Percentiles rank a stretch among this genome's conserved stretches.
These are phyloP conservation scores for Eupithecia subfuscata DNA, from an alignment of 2,888 invertebrate genomes.

Conservation along the genomic window DNA sequence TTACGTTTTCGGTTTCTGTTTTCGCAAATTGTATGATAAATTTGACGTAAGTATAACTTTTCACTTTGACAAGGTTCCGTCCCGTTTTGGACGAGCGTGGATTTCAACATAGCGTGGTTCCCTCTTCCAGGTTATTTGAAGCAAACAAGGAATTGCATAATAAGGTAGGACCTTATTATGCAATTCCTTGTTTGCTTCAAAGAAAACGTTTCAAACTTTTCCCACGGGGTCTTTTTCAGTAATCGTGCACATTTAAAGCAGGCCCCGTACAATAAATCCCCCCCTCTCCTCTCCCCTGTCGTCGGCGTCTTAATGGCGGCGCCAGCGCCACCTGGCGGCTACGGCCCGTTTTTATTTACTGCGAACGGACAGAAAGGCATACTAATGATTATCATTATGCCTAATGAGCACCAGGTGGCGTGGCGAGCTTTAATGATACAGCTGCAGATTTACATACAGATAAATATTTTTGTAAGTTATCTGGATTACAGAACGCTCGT, in stretches of 20 bases:
- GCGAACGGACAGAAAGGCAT: slow-evolving; percentile 50
- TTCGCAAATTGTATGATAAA: too few species aligned
- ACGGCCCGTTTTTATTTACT: slow-evolving; percentile 67
- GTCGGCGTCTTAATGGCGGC: slow-evolving; percentile 58
- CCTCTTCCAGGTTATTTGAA: too few species aligned
- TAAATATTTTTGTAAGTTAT: not conserved
- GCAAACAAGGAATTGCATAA: not conserved
- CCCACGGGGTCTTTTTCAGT: not conserved
- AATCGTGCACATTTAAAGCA: not conserved
- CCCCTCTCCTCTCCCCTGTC: slow-evolving; percentile 23
- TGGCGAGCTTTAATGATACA: not conserved
- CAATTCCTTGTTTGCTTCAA: too few species aligned
- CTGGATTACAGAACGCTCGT: not conserved
- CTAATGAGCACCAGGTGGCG: slow-evolving; percentile 29
- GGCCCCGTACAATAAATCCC: slow-evolving; percentile 21
- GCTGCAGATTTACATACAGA: not conserved
- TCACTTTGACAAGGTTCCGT: too few species aligned
- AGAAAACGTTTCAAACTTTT: not conserved
- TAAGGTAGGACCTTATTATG: too few species aligned
- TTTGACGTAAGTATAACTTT: too few species aligned
- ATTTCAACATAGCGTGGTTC: too few species aligned
- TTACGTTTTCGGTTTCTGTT: too few species aligned
- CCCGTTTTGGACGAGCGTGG: too few species aligned
- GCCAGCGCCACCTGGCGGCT: slow-evolving; percentile 57
- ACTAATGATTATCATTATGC: slow-evolving; percentile 61